Percentiles rank a stretch among this genome's conserved stretches.
Conservation (phyloP, 1,140 invertebrate genomes). For the Eufriesea mexicana region DNA sequence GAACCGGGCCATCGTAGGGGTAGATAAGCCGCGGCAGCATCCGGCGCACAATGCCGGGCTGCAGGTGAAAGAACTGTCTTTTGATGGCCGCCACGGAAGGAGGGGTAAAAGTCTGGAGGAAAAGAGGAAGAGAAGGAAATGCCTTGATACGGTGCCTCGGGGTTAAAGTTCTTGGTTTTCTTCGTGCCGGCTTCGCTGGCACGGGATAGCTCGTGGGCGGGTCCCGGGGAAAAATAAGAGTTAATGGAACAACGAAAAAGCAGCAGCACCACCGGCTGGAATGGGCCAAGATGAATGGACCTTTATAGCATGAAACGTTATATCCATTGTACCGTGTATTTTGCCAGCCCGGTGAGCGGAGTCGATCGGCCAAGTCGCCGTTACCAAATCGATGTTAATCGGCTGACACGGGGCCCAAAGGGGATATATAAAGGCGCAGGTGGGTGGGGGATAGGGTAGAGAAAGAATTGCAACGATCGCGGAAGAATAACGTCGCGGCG, state of each 20-base stretch:
- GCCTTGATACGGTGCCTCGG: constrained; percentile 58
- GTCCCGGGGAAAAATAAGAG: constrained; percentile 68
- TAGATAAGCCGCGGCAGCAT: constrained; percentile 41
- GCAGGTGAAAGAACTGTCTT: constrained; percentile 51
- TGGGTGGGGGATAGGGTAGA: background rate
- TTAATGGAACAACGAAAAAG: constrained; percentile 71
- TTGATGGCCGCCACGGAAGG: constrained; percentile 36
- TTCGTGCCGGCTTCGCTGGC: constrained; percentile 45
- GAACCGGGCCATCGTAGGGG: too few relatives aligned
- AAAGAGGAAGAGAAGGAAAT: constrained; percentile 51
- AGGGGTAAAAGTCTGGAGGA: constrained; percentile 47
- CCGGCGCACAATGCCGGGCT: constrained; percentile 29
- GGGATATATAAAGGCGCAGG: too few relatives aligned
- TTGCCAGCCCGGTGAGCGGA: constrained; percentile 22
- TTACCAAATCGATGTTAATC: constrained; percentile 46
- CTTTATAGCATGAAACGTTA: constrained; percentile 62
- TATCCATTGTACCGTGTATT: constrained; percentile 51
- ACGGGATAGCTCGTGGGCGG: constrained; percentile 55
- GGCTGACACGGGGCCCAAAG: background rate
- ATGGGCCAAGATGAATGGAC: constrained; percentile 70
- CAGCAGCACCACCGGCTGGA: constrained; percentile 55
- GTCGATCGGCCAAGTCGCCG: constrained; percentile 14
- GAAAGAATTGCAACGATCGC: background rate
- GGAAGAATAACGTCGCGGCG: background rate
- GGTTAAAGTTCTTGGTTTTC: constrained; percentile 70